Base-by-base conservation (phyloP, 2,888 invertebrate genomes). In the Panzeria rudis region DNA sequence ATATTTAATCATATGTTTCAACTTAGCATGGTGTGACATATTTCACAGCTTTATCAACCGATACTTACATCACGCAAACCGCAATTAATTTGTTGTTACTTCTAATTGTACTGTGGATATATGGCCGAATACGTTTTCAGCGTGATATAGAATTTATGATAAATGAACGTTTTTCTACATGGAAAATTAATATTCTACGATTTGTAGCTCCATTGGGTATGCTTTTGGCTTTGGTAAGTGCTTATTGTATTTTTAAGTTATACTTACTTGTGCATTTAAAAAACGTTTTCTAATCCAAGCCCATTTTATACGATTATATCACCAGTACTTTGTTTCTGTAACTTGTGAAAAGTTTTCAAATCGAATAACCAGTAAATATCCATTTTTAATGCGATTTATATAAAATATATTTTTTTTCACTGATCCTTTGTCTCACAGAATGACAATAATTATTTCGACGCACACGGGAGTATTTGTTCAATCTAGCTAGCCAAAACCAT, bases 21-120 rank as follows among this genome's bases (percentile, higher is more conserved):
- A 5, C 47, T 13, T 56, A 91, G 91, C 87, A 91, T 23, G 92
- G 90, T 0, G 44, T 90, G 6, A 0, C 77, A 0, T 87, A 83
- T 69, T 90, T 88, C 38, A 87, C 89, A 0, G 87, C 88, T 3
- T 50, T 91, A 11, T 41, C 88, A 0, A 38, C 88, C 59, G 88
- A 89, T 76, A 72, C 88, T 0, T 85, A 89, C 0, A 69, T 90
- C 17, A 87, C 87, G 0, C 90, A 91, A 82, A 88, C 89, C 13
- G 0, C 88, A 3, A 85, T 91, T 20, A 91, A 91, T 44, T 71
- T 96, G 6, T 93, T 97, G 77, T 97, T 98, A 91, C 94, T 97
- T 13, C 91, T 96, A 62, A 96, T 96, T 2, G 95, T 97, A 0
- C 95, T 96, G 1, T 97, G 97, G 96, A 95, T 95, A 47, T 97